Evolutionary conservation across 2,113 vertebrate species (phyloP).

Genomic region (Arenaria interpres): DNA sequence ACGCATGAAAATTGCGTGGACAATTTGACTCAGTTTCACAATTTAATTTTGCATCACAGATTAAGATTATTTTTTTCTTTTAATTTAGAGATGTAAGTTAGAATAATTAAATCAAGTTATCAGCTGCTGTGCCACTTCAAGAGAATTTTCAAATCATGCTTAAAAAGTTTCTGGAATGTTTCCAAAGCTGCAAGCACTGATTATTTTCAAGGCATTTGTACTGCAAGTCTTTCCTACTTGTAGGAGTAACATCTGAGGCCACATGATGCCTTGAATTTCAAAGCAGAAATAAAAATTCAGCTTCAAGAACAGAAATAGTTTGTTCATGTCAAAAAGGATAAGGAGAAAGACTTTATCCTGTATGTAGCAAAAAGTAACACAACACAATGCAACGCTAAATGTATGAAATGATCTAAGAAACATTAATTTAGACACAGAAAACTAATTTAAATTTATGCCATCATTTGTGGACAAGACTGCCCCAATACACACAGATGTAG

Average conservation of each 20-base stretch:
- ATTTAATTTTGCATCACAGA: neutral
- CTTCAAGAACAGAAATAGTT: neutral
- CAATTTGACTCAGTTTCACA: neutral
- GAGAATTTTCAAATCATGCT: neutral
- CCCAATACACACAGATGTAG: neutral
- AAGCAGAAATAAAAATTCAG: neutral
- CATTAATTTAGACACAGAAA: neutral
- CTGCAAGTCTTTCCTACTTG: neutral
- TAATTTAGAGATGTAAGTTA: neutral
- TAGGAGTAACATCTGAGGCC: neutral
- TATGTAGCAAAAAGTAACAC: neutral
- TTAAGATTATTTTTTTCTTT: neutral
- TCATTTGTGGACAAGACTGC: neutral
- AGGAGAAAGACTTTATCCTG: neutral
- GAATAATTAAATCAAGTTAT: neutral
- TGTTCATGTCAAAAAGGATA: accelerated
- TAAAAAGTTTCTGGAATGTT: neutral
- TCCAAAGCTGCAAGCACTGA: neutral
- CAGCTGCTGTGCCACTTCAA: neutral
- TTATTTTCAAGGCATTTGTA: neutral
- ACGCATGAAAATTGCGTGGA: neutral
- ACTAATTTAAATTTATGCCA: neutral
- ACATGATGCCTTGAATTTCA: neutral
- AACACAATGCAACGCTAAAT: neutral
- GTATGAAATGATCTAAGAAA: neutral